These are phyloP conservation scores for Heliconius aoede DNA, from an alignment of 2,888 invertebrate genomes.

Conservation along the genomic window DNA sequence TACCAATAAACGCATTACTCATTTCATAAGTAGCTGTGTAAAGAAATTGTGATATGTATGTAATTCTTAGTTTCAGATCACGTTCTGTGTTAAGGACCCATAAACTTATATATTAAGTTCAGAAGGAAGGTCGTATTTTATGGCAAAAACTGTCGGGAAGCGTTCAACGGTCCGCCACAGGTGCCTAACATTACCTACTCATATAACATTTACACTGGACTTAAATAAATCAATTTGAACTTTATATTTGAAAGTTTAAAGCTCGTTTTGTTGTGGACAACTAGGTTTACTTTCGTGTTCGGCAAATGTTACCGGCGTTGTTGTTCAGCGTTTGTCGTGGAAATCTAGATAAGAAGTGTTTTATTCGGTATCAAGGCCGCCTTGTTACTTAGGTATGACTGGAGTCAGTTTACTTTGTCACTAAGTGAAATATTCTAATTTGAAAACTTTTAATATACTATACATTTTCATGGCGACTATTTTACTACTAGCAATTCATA, in stretches of 20 bases:
- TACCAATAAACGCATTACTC: not conserved
- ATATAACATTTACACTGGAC: slow-evolving; percentile 16
- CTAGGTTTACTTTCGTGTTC: slow-evolving; percentile 32
- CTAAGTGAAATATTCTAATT: slow-evolving; percentile 11
- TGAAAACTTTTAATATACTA: not conserved
- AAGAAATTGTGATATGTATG: slow-evolving; percentile 14
- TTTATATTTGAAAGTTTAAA: slow-evolving; percentile 32
- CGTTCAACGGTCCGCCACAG: slow-evolving; percentile 42
- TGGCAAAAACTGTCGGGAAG: slow-evolving; percentile 46
- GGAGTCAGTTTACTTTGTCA: slow-evolving; percentile 9
- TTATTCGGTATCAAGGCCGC: slow-evolving; percentile 33
- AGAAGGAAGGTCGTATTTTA: slow-evolving; percentile 19
- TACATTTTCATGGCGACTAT: not conserved
- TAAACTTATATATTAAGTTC: slow-evolving; percentile 44
- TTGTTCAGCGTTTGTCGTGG: slow-evolving; percentile 37
- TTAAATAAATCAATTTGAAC: slow-evolving; percentile 9
- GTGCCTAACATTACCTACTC: slow-evolving; percentile 28
- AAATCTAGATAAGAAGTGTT: slow-evolving; percentile 43
- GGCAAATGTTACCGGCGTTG: slow-evolving; percentile 43
- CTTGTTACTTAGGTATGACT: slow-evolving; percentile 27
- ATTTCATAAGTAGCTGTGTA: not conserved
- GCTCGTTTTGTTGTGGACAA: slow-evolving; percentile 5
- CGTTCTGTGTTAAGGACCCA: slow-evolving; percentile 42
- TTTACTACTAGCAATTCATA: not conserved
- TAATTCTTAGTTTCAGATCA: slow-evolving; percentile 41